Evolutionary conservation across 2,113 vertebrate species (phyloP).

Genomic region (Oenanthe melanoleuca): DNA sequence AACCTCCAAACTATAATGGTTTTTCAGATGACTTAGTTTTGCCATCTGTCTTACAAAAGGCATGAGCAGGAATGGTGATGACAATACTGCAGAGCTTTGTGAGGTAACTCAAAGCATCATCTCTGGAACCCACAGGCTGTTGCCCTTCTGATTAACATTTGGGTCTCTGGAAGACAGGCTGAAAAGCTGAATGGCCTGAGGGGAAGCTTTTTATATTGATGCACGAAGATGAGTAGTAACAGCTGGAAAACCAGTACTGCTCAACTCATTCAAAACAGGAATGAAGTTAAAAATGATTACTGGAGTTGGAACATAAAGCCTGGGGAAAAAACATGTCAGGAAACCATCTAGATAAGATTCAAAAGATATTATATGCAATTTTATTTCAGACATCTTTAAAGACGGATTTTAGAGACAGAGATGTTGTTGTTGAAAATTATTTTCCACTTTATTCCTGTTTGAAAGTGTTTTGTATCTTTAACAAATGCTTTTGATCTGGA

Average conservation of each 20-base stretch:
- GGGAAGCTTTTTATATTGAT: neutral
- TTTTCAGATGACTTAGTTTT: slow-evolving; percentile 7
- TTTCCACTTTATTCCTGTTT: neutral
- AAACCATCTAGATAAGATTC: neutral
- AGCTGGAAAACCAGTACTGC: slow-evolving; percentile 9
- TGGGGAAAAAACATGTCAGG: neutral
- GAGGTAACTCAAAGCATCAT: neutral
- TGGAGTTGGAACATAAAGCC: neutral
- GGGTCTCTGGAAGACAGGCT: neutral
- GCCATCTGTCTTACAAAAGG: slow-evolving; percentile 31
- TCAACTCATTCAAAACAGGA: neutral
- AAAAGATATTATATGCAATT: neutral
- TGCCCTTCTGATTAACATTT: neutral
- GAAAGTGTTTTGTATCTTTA: neutral
- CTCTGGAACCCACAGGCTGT: neutral
- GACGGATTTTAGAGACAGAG: neutral
- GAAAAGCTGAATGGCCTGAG: neutral
- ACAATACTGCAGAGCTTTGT: neutral
- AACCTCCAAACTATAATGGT: neutral
- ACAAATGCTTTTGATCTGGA: neutral
- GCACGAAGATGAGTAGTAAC: neutral
- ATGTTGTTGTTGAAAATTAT: neutral
- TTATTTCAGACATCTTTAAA: neutral
- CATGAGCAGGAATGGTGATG: neutral
- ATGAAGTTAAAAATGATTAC: neutral